phyloP scores from a whole-genome alignment of 2,888 invertebrate genomes.

The Biston stratarius region DNA sequence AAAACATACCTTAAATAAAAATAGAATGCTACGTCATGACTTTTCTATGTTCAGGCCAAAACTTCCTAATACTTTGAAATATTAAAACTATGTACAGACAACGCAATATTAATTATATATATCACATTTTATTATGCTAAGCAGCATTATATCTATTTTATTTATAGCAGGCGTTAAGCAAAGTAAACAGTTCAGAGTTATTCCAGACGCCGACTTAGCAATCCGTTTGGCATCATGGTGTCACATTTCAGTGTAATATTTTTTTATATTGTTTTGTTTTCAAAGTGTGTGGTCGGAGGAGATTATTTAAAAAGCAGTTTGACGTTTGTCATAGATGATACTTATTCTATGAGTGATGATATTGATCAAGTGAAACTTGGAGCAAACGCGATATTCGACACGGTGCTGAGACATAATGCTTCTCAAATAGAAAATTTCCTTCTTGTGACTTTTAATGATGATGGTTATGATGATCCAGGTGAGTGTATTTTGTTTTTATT shows the following conservation, averaged over 20 bases:
- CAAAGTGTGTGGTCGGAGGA: background rate
- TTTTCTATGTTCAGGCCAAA: too few species aligned
- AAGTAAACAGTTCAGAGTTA: background rate
- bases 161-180: background rate
- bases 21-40: too few species aligned
- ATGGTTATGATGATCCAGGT: constrained; percentile 45
- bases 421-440: constrained; percentile 69
- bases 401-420: constrained; percentile 56
- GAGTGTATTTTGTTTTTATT: constrained; percentile 42
- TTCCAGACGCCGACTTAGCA: background rate
- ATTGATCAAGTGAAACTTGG: constrained; percentile 60
- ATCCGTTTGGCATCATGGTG: constrained; percentile 4
- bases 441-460: constrained; percentile 71
- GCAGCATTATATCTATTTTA: background rate
- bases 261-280: background rate
- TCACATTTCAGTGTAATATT: background rate
- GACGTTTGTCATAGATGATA: constrained; percentile 70
- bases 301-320: constrained; percentile 59
- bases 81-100: background rate
- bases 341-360: constrained; percentile 65
- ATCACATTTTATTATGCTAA: background rate
- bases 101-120: background rate
- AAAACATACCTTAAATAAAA: too few species aligned
- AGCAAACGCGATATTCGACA: constrained; percentile 63
- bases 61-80: too few species aligned